Conservation (phyloP, 1,140 invertebrate genomes). For the Drosophila micromelanica region DNA sequence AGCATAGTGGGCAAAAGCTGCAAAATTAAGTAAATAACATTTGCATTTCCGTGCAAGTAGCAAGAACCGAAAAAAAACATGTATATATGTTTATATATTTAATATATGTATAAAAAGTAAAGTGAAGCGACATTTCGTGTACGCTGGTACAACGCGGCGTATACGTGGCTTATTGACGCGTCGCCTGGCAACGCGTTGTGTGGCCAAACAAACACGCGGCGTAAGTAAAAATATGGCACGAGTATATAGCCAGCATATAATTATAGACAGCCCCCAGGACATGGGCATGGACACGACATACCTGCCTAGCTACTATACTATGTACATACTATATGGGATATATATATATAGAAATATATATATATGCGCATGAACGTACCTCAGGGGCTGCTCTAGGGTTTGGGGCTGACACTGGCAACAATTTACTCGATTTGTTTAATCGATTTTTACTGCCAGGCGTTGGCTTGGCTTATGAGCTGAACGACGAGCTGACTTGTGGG, state of each 20-base stretch:
- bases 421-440: slow-evolving; percentile 82
- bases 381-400: not conserved
- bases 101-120: slow-evolving; percentile 3
- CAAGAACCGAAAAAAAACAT: slow-evolving; percentile 10
- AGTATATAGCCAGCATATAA: slow-evolving; percentile 37
- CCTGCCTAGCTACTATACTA: slow-evolving; percentile 5
- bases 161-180: slow-evolving; percentile 48
- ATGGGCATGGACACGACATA: not conserved
- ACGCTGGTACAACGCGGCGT: slow-evolving; percentile 37
- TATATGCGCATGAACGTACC: too few relatives aligned
- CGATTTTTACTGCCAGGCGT: slow-evolving; percentile 71
- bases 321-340: slow-evolving; percentile 27
- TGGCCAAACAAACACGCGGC: slow-evolving; percentile 45
- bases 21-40: slow-evolving; percentile 78
- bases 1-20: slow-evolving; percentile 43
- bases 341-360: not conserved
- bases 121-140: slow-evolving; percentile 32
- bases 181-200: slow-evolving; percentile 44
- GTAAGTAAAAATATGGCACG: slow-evolving; percentile 18
- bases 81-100: not conserved
- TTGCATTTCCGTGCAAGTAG: slow-evolving; percentile 55
- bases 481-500: not conserved
- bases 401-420: slow-evolving; percentile 63
- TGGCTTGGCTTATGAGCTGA: slow-evolving; percentile 3
- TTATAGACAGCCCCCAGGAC: slow-evolving; percentile 34